Conservation (phyloP, 2,113 vertebrate species). For the Austrofundulus limnaeus region DNA sequence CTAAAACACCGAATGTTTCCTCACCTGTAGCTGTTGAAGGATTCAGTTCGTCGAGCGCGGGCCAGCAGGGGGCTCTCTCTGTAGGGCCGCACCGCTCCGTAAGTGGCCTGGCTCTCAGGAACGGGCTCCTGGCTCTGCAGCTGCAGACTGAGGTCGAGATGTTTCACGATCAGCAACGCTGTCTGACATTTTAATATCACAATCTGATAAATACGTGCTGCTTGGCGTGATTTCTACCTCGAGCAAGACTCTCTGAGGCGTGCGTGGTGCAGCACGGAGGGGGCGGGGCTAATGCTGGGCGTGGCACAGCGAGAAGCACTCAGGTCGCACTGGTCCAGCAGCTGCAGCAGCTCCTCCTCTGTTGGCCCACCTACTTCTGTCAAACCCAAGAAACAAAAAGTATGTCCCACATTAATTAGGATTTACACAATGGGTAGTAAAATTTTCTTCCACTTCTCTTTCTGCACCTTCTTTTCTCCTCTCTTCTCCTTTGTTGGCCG, state of each 20-base stretch:
- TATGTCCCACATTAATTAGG: neutral
- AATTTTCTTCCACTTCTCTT: neutral
- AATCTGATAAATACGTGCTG: neutral
- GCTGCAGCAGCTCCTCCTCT: slow-evolving; percentile 92
- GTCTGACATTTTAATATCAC: neutral
- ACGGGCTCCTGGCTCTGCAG: slow-evolving; percentile 85
- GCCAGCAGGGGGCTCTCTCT: slow-evolving; percentile 94
- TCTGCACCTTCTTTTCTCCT: slow-evolving; percentile 79
- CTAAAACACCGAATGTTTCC: neutral
- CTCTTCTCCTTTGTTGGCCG: slow-evolving; percentile 89
- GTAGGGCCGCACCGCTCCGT: slow-evolving; percentile 90
- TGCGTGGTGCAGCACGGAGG: slow-evolving; percentile 91
- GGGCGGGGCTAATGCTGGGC: slow-evolving; percentile 95
- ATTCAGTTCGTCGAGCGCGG: slow-evolving; percentile 91
- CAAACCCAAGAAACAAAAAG: slow-evolving; percentile 10
- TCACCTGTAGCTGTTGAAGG: slow-evolving; percentile 89
- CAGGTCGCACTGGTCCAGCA: slow-evolving; percentile 95
- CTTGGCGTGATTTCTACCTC: slow-evolving; percentile 77
- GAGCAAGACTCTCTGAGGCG: slow-evolving; percentile 91
- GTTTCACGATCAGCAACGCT: slow-evolving; percentile 2
- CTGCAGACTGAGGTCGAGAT: slow-evolving; percentile 83
- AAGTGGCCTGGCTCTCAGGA: slow-evolving; percentile 84
- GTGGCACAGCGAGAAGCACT: slow-evolving; percentile 96
- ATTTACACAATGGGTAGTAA: neutral
- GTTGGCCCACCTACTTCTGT: slow-evolving; percentile 91